Base-by-base conservation (phyloP, 1,140 invertebrate genomes). In the Brachionus paranguensis region DNA sequence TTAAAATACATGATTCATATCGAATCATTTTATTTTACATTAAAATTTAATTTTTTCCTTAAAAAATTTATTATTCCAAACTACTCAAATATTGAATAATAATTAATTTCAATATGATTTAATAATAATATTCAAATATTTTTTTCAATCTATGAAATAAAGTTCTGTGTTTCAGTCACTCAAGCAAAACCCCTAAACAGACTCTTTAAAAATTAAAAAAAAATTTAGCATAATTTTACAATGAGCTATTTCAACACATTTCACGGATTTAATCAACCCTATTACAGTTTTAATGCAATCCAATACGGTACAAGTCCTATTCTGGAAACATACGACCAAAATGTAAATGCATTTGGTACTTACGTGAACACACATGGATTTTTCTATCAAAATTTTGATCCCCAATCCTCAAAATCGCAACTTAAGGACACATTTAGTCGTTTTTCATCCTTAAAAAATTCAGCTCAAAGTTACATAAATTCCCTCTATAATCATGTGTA, bases 191-290 rank as follows among this genome's bases (percentile, higher is more conserved):
- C 11, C 37, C 12, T 20, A 65, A 65, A 65, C 60, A 27, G 60
- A 29, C 20, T 27, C 20, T 27, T 1, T 6, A 24, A 65, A 65
- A 64, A 20, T 24, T 12, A 12, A 24, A 64, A n/a, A 65, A 12
- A 14, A 27, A 65, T 29, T 24, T 41, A 37, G 11, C 37, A 70
- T 70, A 37, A 37, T 33, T 37, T 41, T 37, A 70, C 12, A 43
- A 74, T 74, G 70, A 74, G 70, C 20, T 74, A 43, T 74, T 41
- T 74, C 3, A 45, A 74, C 8, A 74, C 33, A 43, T 74, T 74
- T 74, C 17, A 41, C 45, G 17, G 33, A 41, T 74, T 17, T 24
- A 41, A 45, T 43, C 70, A 74, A 20, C 70, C 70, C 45, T 74
- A 74, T 74, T 74, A 74, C 20, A 41, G 37, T 5, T 43, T 74